Conservation (phyloP, 53 echinoderm and acorn worm genomes). For the Echinarachnius parma region DNA sequence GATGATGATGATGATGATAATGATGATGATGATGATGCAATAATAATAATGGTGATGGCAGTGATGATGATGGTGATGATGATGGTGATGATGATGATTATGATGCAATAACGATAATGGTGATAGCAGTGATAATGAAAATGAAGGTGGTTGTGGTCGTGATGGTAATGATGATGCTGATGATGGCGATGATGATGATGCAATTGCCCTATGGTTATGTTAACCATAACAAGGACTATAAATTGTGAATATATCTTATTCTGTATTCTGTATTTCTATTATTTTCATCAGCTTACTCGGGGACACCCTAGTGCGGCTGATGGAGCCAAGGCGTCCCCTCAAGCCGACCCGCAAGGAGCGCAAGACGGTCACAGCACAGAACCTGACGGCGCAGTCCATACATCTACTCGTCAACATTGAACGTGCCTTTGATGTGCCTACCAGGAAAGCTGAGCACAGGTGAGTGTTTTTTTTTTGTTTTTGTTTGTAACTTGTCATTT, state of each 20-base stretch:
- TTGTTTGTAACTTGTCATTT: too few relatives aligned
- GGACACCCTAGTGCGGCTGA: constrained; percentile 70
- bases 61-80: too few relatives aligned
- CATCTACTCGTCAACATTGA: constrained; percentile 88
- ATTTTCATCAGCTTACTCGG: constrained; percentile 63
- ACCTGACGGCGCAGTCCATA: constrained; percentile 69
- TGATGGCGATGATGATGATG: background rate
- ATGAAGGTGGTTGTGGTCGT: background rate
- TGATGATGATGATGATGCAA: too few relatives aligned
- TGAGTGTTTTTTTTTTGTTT: constrained; percentile 20
- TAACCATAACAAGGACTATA: too few relatives aligned
- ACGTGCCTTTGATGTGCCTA: constrained; percentile 92
- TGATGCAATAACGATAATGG: too few relatives aligned
- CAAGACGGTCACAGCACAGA: constrained; percentile 90
- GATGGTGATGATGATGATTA: too few relatives aligned
- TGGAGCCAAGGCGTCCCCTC: constrained; percentile 85
- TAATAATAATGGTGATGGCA: too few relatives aligned
- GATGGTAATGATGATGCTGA: background rate
- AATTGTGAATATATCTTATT: too few relatives aligned
- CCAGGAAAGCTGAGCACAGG: constrained; percentile 68
- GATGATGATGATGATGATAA: too few relatives aligned
- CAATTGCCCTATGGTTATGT: too few relatives aligned
- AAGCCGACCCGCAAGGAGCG: constrained; percentile 83
- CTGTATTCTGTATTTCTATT: too few relatives aligned
- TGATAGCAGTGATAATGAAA: too few relatives aligned